Percentiles rank a stretch among this genome's conserved stretches.
Evolutionary conservation across 2,888 invertebrate genomes (phyloP).

Genomic region (Tanytarsus gracilentus): DNA sequence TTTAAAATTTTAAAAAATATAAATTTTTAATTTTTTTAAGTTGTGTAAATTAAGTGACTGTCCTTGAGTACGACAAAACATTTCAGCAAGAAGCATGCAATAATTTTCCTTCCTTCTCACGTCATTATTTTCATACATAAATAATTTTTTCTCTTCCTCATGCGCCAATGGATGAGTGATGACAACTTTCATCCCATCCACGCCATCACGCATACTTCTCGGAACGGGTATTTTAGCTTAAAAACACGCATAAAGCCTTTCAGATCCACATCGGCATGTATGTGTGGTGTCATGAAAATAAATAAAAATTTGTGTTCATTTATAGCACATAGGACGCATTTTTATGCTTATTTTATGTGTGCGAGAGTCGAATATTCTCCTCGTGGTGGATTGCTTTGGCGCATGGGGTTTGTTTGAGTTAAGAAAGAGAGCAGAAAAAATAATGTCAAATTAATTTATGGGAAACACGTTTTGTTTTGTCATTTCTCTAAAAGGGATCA

Average conservation of each 20-base stretch:
- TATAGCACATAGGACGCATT: constrained; percentile 1
- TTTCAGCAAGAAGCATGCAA: neutral
- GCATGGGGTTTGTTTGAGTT: too few relatives aligned
- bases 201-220: neutral
- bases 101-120: constrained; percentile 19
- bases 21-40: too few relatives aligned
- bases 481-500: neutral
- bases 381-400: too few relatives aligned
- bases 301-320: constrained; percentile 28
- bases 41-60: too few relatives aligned
- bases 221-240: too few relatives aligned
- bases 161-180: constrained; percentile 19
- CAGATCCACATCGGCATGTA: neutral
- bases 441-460: constrained; percentile 27
- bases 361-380: too few relatives aligned
- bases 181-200: neutral
- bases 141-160: constrained; percentile 17
- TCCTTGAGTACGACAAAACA: neutral
- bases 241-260: neutral
- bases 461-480: constrained; percentile 12
- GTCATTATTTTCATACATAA: constrained; percentile 26
- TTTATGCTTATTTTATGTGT: constrained; percentile 25
- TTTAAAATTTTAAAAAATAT: too few relatives aligned
- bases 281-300: constrained; percentile 15
- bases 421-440: neutral